Evolutionary conservation across 1,140 invertebrate species (phyloP).

Genomic region (Ceratina calcarata): DNA sequence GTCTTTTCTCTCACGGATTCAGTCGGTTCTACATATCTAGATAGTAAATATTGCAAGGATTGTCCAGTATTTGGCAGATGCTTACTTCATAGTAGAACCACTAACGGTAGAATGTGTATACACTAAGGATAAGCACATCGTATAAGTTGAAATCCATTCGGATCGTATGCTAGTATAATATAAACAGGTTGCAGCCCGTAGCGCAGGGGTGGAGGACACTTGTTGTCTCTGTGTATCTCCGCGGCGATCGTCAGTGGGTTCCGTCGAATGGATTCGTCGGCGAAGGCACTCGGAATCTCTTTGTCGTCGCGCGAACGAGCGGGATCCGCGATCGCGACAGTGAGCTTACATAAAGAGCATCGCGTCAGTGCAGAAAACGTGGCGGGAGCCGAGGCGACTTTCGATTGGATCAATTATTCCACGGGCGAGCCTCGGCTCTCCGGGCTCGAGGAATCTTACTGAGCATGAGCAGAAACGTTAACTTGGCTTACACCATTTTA

Average conservation of each 20-base stretch:
- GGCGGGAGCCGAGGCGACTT: constrained; percentile 61
- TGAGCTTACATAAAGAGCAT: constrained; percentile 54
- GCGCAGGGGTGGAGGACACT: constrained; percentile 23
- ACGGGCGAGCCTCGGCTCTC: constrained; percentile 60
- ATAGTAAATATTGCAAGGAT: too few relatives aligned
- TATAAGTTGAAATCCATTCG: neutral
- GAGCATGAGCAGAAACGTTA: constrained; percentile 65
- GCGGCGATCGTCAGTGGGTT: neutral
- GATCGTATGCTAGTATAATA: neutral
- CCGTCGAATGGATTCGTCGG: neutral
- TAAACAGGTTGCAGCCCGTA: constrained; percentile 9
- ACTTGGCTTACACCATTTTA: constrained; percentile 11
- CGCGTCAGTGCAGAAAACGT: constrained; percentile 46
- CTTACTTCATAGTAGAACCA: too few relatives aligned
- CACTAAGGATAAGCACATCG: too few relatives aligned
- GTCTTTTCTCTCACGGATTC: too few relatives aligned
- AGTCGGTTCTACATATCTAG: too few relatives aligned
- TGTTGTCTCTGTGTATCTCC: constrained; percentile 24
- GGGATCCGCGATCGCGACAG: constrained; percentile 30
- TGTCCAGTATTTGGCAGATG: too few relatives aligned
- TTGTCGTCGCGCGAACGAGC: neutral
- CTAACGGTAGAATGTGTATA: too few relatives aligned
- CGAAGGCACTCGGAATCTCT: neutral
- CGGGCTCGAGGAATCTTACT: constrained; percentile 60
- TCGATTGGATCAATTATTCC: constrained; percentile 69